These are phyloP conservation scores for Hesperia comma DNA, from an alignment of 2,888 invertebrate species.

Conservation along the genomic window DNA sequence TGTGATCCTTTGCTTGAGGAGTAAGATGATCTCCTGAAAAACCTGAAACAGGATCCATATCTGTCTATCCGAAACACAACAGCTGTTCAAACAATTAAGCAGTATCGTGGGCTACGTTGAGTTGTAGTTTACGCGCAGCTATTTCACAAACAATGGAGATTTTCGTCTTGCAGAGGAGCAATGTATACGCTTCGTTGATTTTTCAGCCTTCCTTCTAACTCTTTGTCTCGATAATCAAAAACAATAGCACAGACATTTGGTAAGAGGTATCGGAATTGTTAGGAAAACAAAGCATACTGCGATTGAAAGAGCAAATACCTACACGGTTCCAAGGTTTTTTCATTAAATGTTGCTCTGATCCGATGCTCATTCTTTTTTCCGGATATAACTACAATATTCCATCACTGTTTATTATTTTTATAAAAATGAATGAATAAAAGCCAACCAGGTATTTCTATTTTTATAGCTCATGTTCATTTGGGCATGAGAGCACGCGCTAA, in stretches of 20 bases:
- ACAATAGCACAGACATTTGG: slow-evolving; percentile 25
- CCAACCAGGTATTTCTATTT: slow-evolving; percentile 14
- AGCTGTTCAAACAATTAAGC: no score
- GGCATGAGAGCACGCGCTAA: not conserved
- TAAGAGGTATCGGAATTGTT: slow-evolving; percentile 29
- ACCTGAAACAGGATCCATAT: no score
- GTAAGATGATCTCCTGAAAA: no score
- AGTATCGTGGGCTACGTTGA: no score
- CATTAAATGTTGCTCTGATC: slow-evolving; percentile 31
- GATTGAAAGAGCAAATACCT: slow-evolving; percentile 33
- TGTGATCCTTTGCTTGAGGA: no score
- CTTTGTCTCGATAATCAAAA: slow-evolving; percentile 15
- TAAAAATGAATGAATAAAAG: slow-evolving; percentile 29
- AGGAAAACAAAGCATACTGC: slow-evolving; percentile 28
- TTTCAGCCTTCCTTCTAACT: slow-evolving; percentile 14
- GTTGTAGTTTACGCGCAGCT: not conserved
- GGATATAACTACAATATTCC: slow-evolving; percentile 23
- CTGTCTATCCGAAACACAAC: no score
- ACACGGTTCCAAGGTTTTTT: slow-evolving; percentile 32
- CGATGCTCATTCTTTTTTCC: slow-evolving; percentile 28
- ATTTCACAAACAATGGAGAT: not conserved
- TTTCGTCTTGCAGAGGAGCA: not conserved
- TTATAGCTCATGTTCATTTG: slow-evolving; percentile 6
- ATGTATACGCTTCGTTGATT: not conserved
- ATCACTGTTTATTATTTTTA: slow-evolving; percentile 30